Evolutionary conservation across 2,113 vertebrate species (phyloP).

Genomic region (Felis catus): F.catus_Fca126_mat1.0 CM031423.1:39316501-39317000

Average conservation of each 20-base stretch:
- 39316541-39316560: too few relatives aligned
- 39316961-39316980: neutral
- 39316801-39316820: neutral
- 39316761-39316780: neutral
- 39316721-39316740: too few relatives aligned
- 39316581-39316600: neutral
- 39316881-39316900: neutral
- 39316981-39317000: slow-evolving; percentile 30
- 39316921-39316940: neutral
- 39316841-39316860: neutral
- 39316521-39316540: too few relatives aligned
- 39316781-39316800: neutral
- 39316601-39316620: neutral
- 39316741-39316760: neutral
- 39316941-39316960: neutral
- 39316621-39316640: neutral
- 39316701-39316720: neutral
- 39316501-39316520: neutral
- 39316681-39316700: neutral
- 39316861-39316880: neutral
- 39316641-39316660: neutral
- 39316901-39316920: neutral
- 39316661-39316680: neutral
- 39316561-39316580: neutral
- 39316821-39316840: neutral